Evolutionary conservation across 1,140 invertebrate species (phyloP), one percentile per base, ranked within the genome.

Genomic region (Hylaeus volcanicus): DNA sequence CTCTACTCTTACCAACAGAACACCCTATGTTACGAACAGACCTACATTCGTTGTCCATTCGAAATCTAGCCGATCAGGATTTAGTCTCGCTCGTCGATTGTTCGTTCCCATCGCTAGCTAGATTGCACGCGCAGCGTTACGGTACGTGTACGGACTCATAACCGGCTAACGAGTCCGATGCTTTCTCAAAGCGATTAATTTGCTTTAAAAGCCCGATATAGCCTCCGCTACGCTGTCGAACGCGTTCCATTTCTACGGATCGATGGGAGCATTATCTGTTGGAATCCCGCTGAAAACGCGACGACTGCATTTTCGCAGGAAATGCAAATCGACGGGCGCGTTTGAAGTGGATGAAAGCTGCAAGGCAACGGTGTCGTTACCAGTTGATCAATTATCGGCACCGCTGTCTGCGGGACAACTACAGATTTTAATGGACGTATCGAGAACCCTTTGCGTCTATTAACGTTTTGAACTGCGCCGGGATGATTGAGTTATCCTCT

Each of bases 121-220:
- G n/a, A 39, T 53, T 14, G 48, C 45, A 45, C 68, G 9, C 48
- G 26, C 11, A 26, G 41, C 45, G n/a, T 5, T n/a, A 9, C 39
- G 61, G 0, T 15, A 0, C 61, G 26, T 11, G 14, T 5, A 12
- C 60, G 14, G 14, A 14, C 14, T 55, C 60, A 43, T 66, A 77
- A 77, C 14, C 26, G n/a, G 55, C 43, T 48, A 60, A 70, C 64
- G 26, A 8, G 65, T 58, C 39, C 5, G 37, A 53, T 26, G 60
- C 58, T 72, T 63, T 72, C 76, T 63, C 76, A 41, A 70, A 63
- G 53, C 68, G 66, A 72, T 79, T 71, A 72, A 79, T 79, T 72
- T 61, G 66, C 68, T 63, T 64, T 72, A 79, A 79, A 79, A 69
- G 66, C 56, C 5, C 15, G 48, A n/a, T 12, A 4, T 12, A 8